Evolutionary conservation across 2,797 vertebrate species (phyloP), one percentile per base, ranked within the genome.

Genomic region (Sebastes matsubarae): DNA sequence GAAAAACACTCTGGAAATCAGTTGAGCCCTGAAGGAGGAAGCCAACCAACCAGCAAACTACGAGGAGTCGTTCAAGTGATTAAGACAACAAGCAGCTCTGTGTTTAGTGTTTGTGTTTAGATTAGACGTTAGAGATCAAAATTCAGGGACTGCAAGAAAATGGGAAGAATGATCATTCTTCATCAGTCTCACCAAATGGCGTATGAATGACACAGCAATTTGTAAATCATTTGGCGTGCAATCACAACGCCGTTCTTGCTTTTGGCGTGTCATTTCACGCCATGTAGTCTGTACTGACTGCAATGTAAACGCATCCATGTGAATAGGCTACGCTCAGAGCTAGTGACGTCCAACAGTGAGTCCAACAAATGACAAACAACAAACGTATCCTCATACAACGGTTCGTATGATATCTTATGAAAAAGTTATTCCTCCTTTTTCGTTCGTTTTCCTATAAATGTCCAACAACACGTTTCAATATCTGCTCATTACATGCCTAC

Each of bases 1-100:
- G 42, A 36, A 66, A 77, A 18, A 25, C 8, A 57, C 9, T 52
- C 24, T 5, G 22, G 70, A 85, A 85, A 83, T 77, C 63, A 73
- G 70, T 66, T 25, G 42, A 73, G 34, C 30, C 72, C 16, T 60
- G 27, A 59, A 73, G 68, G 72, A 80, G 38, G 60, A 81, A 74
- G 29, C 29, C 27, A 65, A 60, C 60, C 32, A 79, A 58, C 36
- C 78, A 52, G 20, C 60, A 81, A 1, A 75, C 46, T 46, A 24
- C 16, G 12, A 36, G 8, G 18, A 78, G 18, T 63, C 34, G 16
- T 50, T 78, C 18, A 65, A 68, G 68, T 38, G 4, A 71, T 65
- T 13, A 69, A 18, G 34, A 69, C 30, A 46, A 55, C 32, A 52
- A 61, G 20, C 42, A 30, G n/a, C 27, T 64, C 25, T 29, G 7